Conservation (phyloP, 2,797 vertebrate species). For the Remorina albescens region DNA sequence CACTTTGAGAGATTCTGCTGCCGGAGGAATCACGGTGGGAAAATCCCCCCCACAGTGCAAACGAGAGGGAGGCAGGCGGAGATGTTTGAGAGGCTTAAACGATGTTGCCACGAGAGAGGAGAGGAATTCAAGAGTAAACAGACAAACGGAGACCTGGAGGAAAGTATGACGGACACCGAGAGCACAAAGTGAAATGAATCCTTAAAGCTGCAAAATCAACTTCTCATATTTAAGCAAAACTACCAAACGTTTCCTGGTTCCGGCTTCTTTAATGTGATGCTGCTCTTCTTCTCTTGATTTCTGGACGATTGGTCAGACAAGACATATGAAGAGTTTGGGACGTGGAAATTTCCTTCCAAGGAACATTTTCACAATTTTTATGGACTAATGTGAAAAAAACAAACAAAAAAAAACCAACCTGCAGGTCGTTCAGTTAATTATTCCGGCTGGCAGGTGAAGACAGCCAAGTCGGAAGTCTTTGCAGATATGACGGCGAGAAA, state of each 20-base stretch:
- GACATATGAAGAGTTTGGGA: not conserved
- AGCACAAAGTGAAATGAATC: not conserved
- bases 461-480: not conserved
- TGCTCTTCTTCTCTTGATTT: not conserved
- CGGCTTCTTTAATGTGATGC: not conserved
- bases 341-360: too few species aligned
- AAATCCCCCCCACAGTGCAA: conserved; percentile 28
- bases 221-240: not conserved
- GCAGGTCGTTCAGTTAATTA: too few species aligned
- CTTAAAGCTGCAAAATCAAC: not conserved
- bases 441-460: not conserved
- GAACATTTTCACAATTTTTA: too few species aligned
- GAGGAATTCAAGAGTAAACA: conserved; percentile 63
- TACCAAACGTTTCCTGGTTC: not conserved
- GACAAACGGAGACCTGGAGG: conserved; percentile 17
- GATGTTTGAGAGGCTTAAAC: not conserved
- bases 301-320: not conserved
- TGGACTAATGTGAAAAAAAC: too few species aligned
- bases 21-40: not conserved
- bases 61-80: not conserved
- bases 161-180: too few species aligned
- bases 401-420: too few species aligned
- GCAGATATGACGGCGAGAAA: not conserved
- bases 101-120: conserved; percentile 57
- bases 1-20: conserved; percentile 24